These are phyloP conservation scores for Megaceryle torquata DNA, from an alignment of 2,113 vertebrate species.

Conservation along the genomic window DNA sequence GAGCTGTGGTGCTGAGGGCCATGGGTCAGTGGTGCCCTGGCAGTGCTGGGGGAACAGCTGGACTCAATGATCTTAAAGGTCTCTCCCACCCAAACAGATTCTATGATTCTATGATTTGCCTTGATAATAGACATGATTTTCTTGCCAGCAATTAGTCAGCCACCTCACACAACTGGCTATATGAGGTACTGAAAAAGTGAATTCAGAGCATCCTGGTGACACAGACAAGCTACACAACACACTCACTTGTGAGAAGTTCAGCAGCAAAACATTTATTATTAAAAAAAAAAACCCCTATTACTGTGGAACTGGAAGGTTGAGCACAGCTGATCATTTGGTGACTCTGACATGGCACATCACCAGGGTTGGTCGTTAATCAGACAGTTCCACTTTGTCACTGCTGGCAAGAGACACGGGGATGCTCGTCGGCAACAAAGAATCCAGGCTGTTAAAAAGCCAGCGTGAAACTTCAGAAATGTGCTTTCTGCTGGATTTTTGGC, in stretches of 20 bases:
- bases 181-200: background rate
- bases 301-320: background rate
- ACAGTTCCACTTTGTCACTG: background rate
- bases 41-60: too few species aligned
- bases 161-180: background rate
- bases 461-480: rapidly evolving
- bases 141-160: background rate
- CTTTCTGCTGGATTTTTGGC: background rate
- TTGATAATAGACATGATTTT: background rate
- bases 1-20: too few species aligned
- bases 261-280: background rate
- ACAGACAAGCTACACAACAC: background rate
- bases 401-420: rapidly evolving
- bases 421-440: rapidly evolving
- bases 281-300: background rate
- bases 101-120: background rate
- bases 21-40: too few species aligned
- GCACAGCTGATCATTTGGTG: rapidly evolving
- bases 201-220: background rate
- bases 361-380: rapidly evolving
- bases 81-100: too few species aligned
- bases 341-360: rapidly evolving
- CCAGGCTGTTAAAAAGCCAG: background rate
- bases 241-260: rapidly evolving
- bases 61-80: too few species aligned